Evolutionary conservation across 2,797 vertebrate genomes (phyloP).

Genomic region (Mus spretus): DNA sequence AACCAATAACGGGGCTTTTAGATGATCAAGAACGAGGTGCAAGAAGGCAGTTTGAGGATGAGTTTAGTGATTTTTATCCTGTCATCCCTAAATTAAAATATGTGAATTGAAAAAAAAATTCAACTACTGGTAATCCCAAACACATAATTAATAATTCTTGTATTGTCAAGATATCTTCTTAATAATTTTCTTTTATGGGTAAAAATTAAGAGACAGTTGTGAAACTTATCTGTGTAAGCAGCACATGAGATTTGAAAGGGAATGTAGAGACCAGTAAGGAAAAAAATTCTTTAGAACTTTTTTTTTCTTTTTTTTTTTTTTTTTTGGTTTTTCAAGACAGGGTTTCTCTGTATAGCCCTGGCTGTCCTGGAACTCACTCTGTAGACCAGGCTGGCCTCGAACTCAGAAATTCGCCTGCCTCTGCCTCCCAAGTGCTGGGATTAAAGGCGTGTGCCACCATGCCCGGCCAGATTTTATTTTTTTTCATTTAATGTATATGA

Average conservation of each 20-base stretch:
- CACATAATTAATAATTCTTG: neutral
- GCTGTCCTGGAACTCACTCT: too few relatives aligned
- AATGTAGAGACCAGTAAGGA: neutral
- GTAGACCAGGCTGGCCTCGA: too few relatives aligned
- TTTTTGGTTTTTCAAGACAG: too few relatives aligned
- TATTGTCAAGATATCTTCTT: neutral
- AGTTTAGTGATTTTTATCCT: neutral
- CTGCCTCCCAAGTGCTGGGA: too few relatives aligned
- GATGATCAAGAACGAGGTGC: neutral
- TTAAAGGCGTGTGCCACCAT: too few relatives aligned
- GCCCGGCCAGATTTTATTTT: too few relatives aligned
- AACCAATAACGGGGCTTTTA: neutral
- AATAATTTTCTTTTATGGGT: neutral
- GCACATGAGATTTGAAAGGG: neutral
- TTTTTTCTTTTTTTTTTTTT: too few relatives aligned
- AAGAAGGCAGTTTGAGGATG: neutral
- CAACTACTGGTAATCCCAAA: neutral
- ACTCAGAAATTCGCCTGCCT: too few relatives aligned
- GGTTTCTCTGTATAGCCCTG: too few relatives aligned
- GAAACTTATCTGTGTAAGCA: neutral
- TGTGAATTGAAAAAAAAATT: neutral
- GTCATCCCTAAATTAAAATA: neutral
- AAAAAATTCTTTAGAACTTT: neutral
- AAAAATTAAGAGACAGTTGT: neutral
- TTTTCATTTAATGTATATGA: too few relatives aligned